Evolutionary conservation across 1,140 invertebrate species (phyloP), one percentile per base, ranked within the genome.

Genomic region (Drosophila repletoides): DNA sequence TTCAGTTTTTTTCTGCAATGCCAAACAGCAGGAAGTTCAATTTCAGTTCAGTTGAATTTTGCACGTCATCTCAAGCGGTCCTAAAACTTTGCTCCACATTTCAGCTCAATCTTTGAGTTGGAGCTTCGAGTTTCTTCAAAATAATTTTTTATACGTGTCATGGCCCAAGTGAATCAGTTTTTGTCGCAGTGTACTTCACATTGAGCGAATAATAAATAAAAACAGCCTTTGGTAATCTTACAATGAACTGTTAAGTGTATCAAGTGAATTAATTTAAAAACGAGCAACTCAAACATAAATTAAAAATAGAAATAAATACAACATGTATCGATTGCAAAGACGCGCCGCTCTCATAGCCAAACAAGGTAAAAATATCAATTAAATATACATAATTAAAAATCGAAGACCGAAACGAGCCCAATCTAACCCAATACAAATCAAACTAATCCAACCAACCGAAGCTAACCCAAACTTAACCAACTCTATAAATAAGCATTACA

Each of bases 41-140:
- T 79, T 84, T 83, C 65, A 83, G 79, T 65, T 86, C 81, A 86
- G 80, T 86, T 87, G 55, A 87, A 86, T 86, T 86, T 86, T 87
- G 80, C 80, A 86, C 80, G 80, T 86, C 80, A 86, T 86, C 80
- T 86, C 72, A 86, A 87, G 72, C 76, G 81, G 80, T 86, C 61
- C 66, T 63, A 84, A 69, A 55, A 51, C 58, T 58, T 69, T 76
- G 43, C 26, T 75, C 40, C 29, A 51, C 17, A 48, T 29, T 64
- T 60, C 46, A 65, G 53, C 33, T 36, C 55, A 17, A 26, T n/a
- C 26, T 10, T 34, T 22, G 53, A 52, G 58, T 33, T 69, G 29
- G 68, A 72, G 29, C 22, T 21, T 60, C 45, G 38, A 61, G 51
- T 34, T 41, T 60, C 60, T 36, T 21, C 29, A 29, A 43, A 43